Base-by-base conservation (phyloP, 2,888 invertebrate genomes). In the Acrocyrtus sp. region DNA sequence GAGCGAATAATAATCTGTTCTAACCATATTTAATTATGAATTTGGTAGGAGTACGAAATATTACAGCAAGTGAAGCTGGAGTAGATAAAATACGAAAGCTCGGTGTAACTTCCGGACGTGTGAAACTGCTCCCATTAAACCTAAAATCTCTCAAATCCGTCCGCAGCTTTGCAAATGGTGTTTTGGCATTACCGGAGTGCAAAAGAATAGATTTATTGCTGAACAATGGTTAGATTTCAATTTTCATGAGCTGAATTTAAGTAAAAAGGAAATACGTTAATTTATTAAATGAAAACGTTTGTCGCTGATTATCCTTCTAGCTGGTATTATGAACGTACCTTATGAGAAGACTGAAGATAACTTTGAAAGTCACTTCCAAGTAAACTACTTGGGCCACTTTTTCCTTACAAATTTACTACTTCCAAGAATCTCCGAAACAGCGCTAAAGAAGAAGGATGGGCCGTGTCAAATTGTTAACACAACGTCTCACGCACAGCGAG, bases 271-370 rank as follows among this genome's bases (percentile, higher is more conserved):
- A 51, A 51, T 27, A 15, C 10, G 6, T 5, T 27, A 24, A 26
- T 3, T 24, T n/a, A 51, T 12, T 3, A 10, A 27, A 15, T 51
- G 17, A 5, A 17, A n/a, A 48, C 22, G 3, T 10, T 27, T 53
- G 12, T 27, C 3, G 15, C 10, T n/a, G 27, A 53, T 53, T 27
- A 6, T 3, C n/a, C 12, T 21, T 60, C 1, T 83, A 90, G 95
- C 96, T 82, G 96, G 95, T 26, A 89, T 96, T 50, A 95, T 96
- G 95, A 93, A 92, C 83, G 90, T 90, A 5, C 93, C 94, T 27
- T 92, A 89, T 81, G 86, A 88, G 62, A 85, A 91, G 80, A 93
- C 94, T 0, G 88, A 88, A 80, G 95, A 96, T 83, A 94, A 94
- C 0, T 90, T 89, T 82, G 96, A 96, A 85, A 89, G 90, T 17